Evolutionary conservation across 2,797 vertebrate genomes (phyloP).

Genomic region (Gymnopithys bicolor): DNA sequence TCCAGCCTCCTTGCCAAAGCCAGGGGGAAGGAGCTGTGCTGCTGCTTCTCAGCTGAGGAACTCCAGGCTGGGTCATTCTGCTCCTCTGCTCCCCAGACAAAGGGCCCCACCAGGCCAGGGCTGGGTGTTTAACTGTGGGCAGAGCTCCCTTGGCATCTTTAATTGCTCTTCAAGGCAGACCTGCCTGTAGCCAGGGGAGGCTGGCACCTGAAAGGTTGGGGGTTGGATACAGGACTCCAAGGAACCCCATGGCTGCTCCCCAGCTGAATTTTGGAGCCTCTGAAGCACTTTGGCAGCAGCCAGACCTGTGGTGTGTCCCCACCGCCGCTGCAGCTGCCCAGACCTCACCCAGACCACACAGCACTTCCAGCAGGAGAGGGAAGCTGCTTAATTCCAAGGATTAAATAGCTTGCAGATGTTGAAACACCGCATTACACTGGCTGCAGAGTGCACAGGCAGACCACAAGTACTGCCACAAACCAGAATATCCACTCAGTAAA

Average conservation of each 20-base stretch:
- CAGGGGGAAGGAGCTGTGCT: background rate
- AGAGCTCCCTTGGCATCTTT: accelerated
- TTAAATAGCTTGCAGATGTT: slow-evolving; percentile 72
- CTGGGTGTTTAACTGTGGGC: accelerated
- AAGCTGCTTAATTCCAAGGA: background rate
- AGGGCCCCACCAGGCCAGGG: background rate
- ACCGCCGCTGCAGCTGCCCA: background rate
- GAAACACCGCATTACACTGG: background rate
- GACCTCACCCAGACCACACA: background rate
- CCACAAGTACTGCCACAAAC: slow-evolving; percentile 33
- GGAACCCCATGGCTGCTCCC: background rate
- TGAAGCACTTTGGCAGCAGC: background rate
- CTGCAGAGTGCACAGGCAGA: slow-evolving; percentile 19
- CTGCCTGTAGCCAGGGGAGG: background rate
- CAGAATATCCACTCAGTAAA: slow-evolving; percentile 40
- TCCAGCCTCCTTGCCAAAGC: background rate
- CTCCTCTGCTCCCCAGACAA: background rate
- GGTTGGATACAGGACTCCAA: background rate
- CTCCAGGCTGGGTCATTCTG: background rate
- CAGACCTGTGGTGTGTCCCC: background rate
- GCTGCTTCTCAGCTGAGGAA: background rate
- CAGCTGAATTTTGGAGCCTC: background rate
- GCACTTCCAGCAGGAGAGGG: background rate
- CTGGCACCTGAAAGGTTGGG: background rate
- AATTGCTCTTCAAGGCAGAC: background rate